Conservation (phyloP, 2,888 invertebrate species). For the Xylota segnis region DNA sequence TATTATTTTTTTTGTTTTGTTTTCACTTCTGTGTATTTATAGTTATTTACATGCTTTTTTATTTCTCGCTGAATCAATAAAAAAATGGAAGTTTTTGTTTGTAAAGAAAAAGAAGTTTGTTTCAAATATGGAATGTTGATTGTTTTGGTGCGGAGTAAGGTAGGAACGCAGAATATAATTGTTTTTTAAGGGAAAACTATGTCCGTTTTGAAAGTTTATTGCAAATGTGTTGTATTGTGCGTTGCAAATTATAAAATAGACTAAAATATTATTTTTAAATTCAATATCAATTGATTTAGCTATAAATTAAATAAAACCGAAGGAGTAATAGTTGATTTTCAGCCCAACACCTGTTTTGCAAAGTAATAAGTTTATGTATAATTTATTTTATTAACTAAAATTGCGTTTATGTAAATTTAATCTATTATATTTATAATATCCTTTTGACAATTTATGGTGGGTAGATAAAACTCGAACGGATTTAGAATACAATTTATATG, state of each 20-base stretch:
- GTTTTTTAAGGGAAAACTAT: neutral
- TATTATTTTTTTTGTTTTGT: no score
- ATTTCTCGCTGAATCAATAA: slow-evolving; percentile 37
- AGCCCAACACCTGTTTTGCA: slow-evolving; percentile 61
- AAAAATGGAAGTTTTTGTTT: slow-evolving; percentile 69
- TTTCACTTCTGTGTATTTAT: slow-evolving; percentile 27
- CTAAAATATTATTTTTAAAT: slow-evolving; percentile 3
- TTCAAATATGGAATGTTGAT: slow-evolving; percentile 49
- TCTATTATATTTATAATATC: slow-evolving; percentile 69
- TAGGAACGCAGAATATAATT: slow-evolving; percentile 24
- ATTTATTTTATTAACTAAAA: slow-evolving; percentile 62
- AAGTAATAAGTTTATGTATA: slow-evolving; percentile 1
- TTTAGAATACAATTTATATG: slow-evolving; percentile 20
- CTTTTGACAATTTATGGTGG: slow-evolving; percentile 50
- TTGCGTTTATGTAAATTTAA: slow-evolving; percentile 69
- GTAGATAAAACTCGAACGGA: slow-evolving; percentile 43
- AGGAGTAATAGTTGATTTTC: slow-evolving; percentile 28
- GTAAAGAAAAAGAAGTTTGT: slow-evolving; percentile 14
- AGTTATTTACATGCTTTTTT: slow-evolving; percentile 48
- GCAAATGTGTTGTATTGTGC: slow-evolving; percentile 59
- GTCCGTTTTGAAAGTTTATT: neutral
- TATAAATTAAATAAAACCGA: slow-evolving; percentile 49
- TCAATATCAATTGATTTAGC: slow-evolving; percentile 67
- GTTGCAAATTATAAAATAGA: slow-evolving; percentile 37
- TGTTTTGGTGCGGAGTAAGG: slow-evolving; percentile 3